Evolutionary conservation across 2,797 vertebrate species (phyloP), one percentile per base, ranked within the genome.

Genomic region (Eleutherodactylus coqui): DNA sequence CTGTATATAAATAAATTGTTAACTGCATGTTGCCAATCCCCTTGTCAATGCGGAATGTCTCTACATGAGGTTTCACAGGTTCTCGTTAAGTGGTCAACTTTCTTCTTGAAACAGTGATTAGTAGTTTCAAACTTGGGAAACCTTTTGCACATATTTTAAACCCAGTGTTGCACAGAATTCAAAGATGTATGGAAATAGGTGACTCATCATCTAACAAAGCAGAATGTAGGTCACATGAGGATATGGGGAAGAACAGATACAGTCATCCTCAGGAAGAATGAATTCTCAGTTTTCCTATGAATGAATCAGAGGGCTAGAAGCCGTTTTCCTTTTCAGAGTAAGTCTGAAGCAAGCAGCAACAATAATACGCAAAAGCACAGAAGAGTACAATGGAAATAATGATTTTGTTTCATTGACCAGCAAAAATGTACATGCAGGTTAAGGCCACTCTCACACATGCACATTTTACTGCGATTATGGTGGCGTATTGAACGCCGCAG

Each of bases 231-330:
- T 75, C 41, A 62, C 51, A 60, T 36, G 41, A 75, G 58, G 72
- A 58, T 73, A 53, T 51, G 80, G 47, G 29, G 75, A 38, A 78
- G 45, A 81, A 82, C 79, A 81, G 62, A 69, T 81, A 32, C 43
- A 70, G 27, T 82, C 45, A 70, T 27, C 64, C 34, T 36, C 29
- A n/a, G 45, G 45, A 24, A 70, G 36, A 38, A 82, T 41, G 32
- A 29, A 55, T 34, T 53, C 24, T 73, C 67, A 72, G 43, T 24
- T 27, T 41, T 62, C 19, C n/a, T 43, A 55, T 41, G 32, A 72
- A 70, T 79, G 77, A 43, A 47, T 32, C 19, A 47, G 27, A 43
- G 29, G 58, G 78, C 38, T 64, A 16, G 58, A 45, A 64, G 10
- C 41, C 32, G 38, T 2, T 53, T n/a, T 58, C 10, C 24, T 41